Base-by-base conservation (phyloP, 1,140 invertebrate species). In the Adelges cooleyi region DNA sequence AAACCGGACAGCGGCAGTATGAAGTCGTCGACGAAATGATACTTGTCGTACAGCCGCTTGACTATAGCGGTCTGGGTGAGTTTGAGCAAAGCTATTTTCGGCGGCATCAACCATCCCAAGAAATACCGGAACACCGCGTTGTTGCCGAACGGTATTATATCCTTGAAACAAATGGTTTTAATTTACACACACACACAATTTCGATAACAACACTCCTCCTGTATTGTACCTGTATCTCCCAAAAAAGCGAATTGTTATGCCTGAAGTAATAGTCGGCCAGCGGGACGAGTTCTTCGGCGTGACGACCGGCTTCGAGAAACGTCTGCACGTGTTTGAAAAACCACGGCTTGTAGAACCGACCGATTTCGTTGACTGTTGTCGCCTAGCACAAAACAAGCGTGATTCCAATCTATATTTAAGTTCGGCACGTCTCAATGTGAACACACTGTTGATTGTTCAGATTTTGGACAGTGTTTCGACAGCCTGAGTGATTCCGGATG, bases 81-180 rank as follows among this genome's bases (percentile, higher is more conserved):
- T 72, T 92, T 92, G 49, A 92, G 75, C 6, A 92, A 76, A 0
- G 87, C 87, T 9, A 92, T 82, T 74, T 91, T 91, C 1, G 87
- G 87, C 1, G 89, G 89, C 73, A 89, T 83, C 73, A 87, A 75
- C 88, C 88, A 90, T 2, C 88, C 89, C 66, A 89, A 80, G 2
- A 87, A 70, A 38, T 79, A 82, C 4, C 89, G 82, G 74, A 91
- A 92, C 9, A 88, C 40, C 0, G 75, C 67, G 70, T 89, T 81
- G 73, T 92, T 91, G n/a, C 89, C 89, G 74, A 91, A 92, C 5
- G 87, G 84, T 67, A 91, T 84, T 44, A 92, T 90, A 69, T 91
- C 86, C 84, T 88, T 73, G 8, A 81, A 79, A 65, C 36, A 49
- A 0, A 33, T 2, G 20, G 20, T 40, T 13, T 8, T 42, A 17